phyloP scores from a whole-genome alignment of 1,140 invertebrate species.

The Ectropis grisescens region DNA sequence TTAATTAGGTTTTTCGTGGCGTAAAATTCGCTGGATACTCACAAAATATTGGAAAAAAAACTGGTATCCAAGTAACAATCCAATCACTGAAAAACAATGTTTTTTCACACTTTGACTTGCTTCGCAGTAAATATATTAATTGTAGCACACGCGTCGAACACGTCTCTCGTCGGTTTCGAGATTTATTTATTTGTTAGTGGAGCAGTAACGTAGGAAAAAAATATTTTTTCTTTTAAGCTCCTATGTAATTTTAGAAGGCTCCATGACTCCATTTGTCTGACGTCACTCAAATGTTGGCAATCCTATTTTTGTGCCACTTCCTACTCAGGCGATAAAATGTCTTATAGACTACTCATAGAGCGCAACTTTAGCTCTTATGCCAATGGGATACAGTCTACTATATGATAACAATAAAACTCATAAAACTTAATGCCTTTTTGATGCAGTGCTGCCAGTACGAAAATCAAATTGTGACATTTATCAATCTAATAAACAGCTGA shows the following conservation, averaged over 20 bases:
- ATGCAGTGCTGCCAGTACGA: too few species aligned
- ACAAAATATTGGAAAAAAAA: conserved; percentile 46
- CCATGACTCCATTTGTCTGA: conserved; percentile 48
- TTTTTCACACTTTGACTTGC: conserved; percentile 15
- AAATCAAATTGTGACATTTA: too few species aligned
- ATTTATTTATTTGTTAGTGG: conserved; percentile 37
- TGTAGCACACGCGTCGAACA: conserved; percentile 37
- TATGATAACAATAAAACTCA: too few species aligned
- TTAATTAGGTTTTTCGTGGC: conserved; percentile 25
- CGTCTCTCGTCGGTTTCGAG: conserved; percentile 34
- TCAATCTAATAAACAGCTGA: too few species aligned
- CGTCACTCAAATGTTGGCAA: conserved; percentile 64
- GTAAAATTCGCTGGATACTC: conserved; percentile 43
- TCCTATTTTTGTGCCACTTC: conserved; percentile 64
- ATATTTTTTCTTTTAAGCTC: conserved; percentile 37
- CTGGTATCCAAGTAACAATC: conserved; percentile 17
- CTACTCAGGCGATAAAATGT: conserved; percentile 38
- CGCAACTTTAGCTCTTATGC: too few species aligned
- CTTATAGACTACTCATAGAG: too few species aligned
- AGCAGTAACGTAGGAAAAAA: conserved; percentile 39
- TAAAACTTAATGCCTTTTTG: too few species aligned
- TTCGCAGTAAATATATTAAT: conserved; percentile 21
- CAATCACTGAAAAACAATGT: conserved; percentile 19
- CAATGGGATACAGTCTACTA: too few species aligned
- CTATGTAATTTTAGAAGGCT: conserved; percentile 64